Evolutionary conservation across 2,797 vertebrate genomes (phyloP).

Genomic region (Bovichtus variegatus): DNA sequence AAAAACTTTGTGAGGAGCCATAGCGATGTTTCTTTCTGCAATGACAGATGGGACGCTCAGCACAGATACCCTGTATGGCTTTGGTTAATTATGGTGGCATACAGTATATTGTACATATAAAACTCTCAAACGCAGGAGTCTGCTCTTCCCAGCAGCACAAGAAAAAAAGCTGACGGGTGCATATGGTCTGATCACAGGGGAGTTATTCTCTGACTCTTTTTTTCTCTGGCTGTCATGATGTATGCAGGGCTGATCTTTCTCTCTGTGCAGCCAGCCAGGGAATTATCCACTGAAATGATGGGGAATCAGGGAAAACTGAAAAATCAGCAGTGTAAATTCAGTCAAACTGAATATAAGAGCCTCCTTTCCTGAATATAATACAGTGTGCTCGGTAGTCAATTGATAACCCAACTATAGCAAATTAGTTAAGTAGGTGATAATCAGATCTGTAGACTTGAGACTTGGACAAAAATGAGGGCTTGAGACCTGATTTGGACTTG

Average conservation of each 20-base stretch:
- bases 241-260: slow-evolving; percentile 24
- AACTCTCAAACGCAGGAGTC: slow-evolving; percentile 32
- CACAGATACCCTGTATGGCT: slow-evolving; percentile 16
- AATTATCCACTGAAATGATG: slow-evolving; percentile 4
- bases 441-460: neutral
- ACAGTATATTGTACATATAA: slow-evolving; percentile 53
- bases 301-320: slow-evolving; percentile 9
- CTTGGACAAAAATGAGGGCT: neutral
- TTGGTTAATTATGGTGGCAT: slow-evolving; percentile 43
- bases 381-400: neutral
- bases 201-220: slow-evolving; percentile 23
- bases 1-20: slow-evolving; percentile 34
- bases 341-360: neutral
- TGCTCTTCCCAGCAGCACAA: slow-evolving; percentile 20
- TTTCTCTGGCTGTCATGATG: slow-evolving; percentile 25
- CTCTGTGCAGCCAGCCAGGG: slow-evolving; percentile 6
- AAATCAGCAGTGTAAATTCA: slow-evolving; percentile 7
- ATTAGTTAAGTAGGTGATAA: neutral
- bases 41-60: slow-evolving; percentile 39
- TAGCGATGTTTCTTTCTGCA: slow-evolving; percentile 7
- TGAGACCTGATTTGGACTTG: neutral
- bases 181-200: slow-evolving; percentile 52
- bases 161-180: slow-evolving; percentile 50
- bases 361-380: neutral
- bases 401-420: neutral